Evolutionary conservation across 2,888 invertebrate species (phyloP).

Genomic region (Pristionchus exspectatus): DNA sequence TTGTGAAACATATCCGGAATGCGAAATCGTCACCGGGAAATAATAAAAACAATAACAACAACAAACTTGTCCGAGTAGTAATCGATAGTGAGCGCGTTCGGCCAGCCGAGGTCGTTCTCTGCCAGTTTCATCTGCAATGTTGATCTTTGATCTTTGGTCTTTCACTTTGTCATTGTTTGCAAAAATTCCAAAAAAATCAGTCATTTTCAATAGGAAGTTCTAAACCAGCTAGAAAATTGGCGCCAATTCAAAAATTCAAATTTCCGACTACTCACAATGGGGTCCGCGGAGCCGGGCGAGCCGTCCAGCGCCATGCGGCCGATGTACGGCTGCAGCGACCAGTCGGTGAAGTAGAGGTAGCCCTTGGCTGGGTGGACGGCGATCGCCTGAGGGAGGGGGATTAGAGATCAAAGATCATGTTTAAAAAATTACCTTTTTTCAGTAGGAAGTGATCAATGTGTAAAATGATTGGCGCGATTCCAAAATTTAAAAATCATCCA

Average conservation of each 20-base stretch:
- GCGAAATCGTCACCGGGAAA: neutral
- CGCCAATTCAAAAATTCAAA: slow-evolving; percentile 12
- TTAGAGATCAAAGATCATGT: neutral
- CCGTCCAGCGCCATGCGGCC: slow-evolving; percentile 98
- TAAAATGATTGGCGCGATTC: too few species aligned
- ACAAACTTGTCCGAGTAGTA: slow-evolving; percentile 89
- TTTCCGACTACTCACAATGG: slow-evolving; percentile 58
- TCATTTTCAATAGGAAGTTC: neutral
- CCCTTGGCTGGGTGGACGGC: slow-evolving; percentile 91
- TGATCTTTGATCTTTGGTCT: neutral
- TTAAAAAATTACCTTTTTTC: too few species aligned
- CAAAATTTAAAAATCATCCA: neutral
- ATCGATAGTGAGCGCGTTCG: slow-evolving; percentile 96
- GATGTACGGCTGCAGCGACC: slow-evolving; percentile 92
- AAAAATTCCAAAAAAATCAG: neutral
- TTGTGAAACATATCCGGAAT: neutral
- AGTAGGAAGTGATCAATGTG: too few species aligned
- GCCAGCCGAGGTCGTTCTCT: slow-evolving; percentile 97
- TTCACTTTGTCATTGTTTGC: too few species aligned
- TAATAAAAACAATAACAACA: neutral
- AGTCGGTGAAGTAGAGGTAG: slow-evolving; percentile 92
- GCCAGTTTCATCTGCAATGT: slow-evolving; percentile 85
- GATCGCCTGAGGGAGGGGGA: slow-evolving; percentile 85
- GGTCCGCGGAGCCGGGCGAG: slow-evolving; percentile 80
- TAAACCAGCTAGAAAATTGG: neutral